Base-by-base conservation (phyloP, 2,888 invertebrate species). In the Epirrita christyi region DNA sequence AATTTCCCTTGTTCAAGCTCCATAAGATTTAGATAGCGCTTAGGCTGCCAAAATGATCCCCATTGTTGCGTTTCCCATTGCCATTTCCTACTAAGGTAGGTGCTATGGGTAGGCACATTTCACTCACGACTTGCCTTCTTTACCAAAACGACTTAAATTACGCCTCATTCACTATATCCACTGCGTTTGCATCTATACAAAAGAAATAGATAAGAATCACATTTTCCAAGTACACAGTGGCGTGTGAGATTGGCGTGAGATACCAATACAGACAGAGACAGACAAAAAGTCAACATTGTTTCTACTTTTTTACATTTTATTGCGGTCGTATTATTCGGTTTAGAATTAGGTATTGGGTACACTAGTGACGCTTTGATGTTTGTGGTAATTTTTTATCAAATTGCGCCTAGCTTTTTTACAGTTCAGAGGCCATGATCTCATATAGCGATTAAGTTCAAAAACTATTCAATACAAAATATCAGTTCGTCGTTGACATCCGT, bases 191-290 rank as follows among this genome's bases (percentile, higher is more conserved):
- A 59, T 63, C 61, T 64, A 75, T 72, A 75, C 72, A 74, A 76
- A 73, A 75, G 72, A 75, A 68, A 51, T 15, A 55, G 75, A 75
- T 75, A 74, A 49, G 11, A 55, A 74, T 75, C 75, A 47, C 41
- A 66, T 70, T 74, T 75, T 73, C 69, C 51, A 66, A 69, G 72
- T 68, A 61, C 63, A 63, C 56, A 59, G 61, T 77, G 64, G 78
- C 80, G 77, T 78, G 80, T 61, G 64, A 74, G 80, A 79, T 80
- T 79, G 55, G 73, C 81, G 81, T 81, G 81, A 75, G 81, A 81
- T 81, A 75, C 55, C 49, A 54, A 68, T 62, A 64, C 61, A 68
- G 67, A 59, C 61, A 68, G 67, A 59, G 66, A 67, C 68, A 61
- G 62, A 73, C 72, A 71, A 69, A 73, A 70, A 67, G 64, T 57